Evolutionary conservation across 2,888 invertebrate genomes (phyloP).

Genomic region (Ophion ventricosus): DNA sequence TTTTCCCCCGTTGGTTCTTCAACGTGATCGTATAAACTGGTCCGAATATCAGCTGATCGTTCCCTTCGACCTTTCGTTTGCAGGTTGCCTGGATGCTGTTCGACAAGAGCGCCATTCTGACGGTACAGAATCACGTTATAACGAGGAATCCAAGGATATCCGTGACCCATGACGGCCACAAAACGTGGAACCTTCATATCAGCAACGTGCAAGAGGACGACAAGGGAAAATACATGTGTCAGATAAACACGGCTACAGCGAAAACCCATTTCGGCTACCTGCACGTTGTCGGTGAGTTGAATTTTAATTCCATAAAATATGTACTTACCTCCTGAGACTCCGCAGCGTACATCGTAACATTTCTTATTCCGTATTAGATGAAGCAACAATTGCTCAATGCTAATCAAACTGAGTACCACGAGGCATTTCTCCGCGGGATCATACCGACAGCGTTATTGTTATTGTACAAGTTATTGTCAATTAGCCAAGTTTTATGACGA

Average conservation of each 20-base stretch:
- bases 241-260: constrained; percentile 96
- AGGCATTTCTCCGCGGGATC: neutral
- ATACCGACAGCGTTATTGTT: neutral
- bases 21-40: neutral
- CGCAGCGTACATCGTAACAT: too few relatives aligned
- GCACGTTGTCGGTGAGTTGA: constrained; percentile 94
- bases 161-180: constrained; percentile 95
- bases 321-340: neutral
- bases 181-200: constrained; percentile 97
- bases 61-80: constrained; percentile 72
- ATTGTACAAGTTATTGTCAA: constrained; percentile 54
- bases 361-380: neutral
- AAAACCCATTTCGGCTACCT: constrained; percentile 97
- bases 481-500: constrained; percentile 46
- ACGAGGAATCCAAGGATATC: constrained; percentile 96
- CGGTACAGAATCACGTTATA: constrained; percentile 97
- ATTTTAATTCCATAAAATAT: neutral
- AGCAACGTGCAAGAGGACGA: constrained; percentile 96
- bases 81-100: constrained; percentile 99
- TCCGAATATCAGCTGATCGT: neutral
- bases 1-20: neutral
- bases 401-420: neutral
- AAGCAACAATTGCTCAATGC: neutral
- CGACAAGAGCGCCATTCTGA: constrained; percentile 96
- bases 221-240: constrained; percentile 96